Conservation (phyloP, 2,113 vertebrate species). For the Thermophis baileyi region DNA sequence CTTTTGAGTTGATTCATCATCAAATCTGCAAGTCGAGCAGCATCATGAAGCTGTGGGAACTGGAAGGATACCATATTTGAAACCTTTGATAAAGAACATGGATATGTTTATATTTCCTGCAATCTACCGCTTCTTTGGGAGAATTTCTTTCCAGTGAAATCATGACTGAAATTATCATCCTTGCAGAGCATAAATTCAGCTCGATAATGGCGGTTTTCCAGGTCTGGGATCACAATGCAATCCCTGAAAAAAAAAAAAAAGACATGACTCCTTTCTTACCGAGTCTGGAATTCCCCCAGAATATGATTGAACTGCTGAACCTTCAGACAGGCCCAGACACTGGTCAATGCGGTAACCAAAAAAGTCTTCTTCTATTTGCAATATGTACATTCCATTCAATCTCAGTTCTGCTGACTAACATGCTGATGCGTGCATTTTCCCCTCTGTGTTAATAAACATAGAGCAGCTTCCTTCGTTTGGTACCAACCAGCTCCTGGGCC, state of each 20-base stretch:
- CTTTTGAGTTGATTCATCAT: not conserved
- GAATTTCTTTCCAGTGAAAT: not conserved
- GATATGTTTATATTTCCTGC: not conserved
- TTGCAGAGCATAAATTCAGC: not conserved
- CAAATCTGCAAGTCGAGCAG: not conserved
- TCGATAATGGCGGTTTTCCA: not conserved
- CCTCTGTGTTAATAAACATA: not conserved
- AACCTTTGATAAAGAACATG: not conserved
- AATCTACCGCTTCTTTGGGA: not conserved
- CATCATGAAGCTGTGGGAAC: not conserved
- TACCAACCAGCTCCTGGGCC: not conserved
- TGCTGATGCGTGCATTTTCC: not conserved
- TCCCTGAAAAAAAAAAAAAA: not conserved
- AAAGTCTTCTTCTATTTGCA: not conserved
- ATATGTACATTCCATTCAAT: conserved; percentile 2
- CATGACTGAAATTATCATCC: not conserved
- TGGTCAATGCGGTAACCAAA: conserved; percentile 1
- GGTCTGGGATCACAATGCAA: not conserved
- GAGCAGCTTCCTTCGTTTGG: not conserved
- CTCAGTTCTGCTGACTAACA: not conserved
- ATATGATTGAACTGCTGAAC: conserved; percentile 1
- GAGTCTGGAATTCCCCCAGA: not conserved
- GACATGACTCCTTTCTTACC: not conserved
- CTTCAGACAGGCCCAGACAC: conserved; percentile 6
- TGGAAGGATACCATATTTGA: not conserved